Evolutionary conservation across 2,113 vertebrate genomes (phyloP).

Genomic region (Eleginops maclovinus): DNA sequence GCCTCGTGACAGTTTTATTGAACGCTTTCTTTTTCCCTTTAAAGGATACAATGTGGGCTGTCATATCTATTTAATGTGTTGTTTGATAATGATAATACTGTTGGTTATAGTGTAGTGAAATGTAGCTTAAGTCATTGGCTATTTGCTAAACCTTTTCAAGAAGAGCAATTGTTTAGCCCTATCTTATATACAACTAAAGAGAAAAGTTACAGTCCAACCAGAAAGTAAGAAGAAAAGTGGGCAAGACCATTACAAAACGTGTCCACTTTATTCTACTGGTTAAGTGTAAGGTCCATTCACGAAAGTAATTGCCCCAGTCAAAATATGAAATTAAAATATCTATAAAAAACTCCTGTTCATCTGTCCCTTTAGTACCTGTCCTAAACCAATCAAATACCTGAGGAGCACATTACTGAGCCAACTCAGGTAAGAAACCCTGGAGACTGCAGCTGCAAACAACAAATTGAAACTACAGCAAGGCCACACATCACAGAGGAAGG

Average conservation of each 20-base stretch:
- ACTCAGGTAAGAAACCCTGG: constrained; percentile 22
- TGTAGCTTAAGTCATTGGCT: background rate
- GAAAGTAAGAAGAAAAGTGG: too few species aligned
- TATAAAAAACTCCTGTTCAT: background rate
- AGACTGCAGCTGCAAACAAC: constrained; percentile 36
- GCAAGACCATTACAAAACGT: too few species aligned
- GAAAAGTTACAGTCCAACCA: too few species aligned
- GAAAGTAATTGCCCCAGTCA: background rate
- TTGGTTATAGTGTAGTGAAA: background rate
- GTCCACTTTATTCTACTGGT: background rate
- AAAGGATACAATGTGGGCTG: background rate
- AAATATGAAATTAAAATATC: background rate
- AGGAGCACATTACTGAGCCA: constrained; percentile 23
- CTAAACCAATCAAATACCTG: constrained; percentile 7
- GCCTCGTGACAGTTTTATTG: background rate
- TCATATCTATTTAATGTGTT: constrained; percentile 5
- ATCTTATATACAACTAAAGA: background rate
- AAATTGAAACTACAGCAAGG: constrained; percentile 33
- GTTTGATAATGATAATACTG: background rate
- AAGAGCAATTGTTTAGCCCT: background rate
- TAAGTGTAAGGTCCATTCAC: background rate
- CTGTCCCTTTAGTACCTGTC: background rate
- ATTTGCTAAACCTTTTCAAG: background rate
- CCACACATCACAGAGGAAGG: constrained; percentile 27
- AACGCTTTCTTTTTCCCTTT: background rate